phyloP scores from a whole-genome alignment of 2,113 vertebrate species.

The Origma solitaria region DNA sequence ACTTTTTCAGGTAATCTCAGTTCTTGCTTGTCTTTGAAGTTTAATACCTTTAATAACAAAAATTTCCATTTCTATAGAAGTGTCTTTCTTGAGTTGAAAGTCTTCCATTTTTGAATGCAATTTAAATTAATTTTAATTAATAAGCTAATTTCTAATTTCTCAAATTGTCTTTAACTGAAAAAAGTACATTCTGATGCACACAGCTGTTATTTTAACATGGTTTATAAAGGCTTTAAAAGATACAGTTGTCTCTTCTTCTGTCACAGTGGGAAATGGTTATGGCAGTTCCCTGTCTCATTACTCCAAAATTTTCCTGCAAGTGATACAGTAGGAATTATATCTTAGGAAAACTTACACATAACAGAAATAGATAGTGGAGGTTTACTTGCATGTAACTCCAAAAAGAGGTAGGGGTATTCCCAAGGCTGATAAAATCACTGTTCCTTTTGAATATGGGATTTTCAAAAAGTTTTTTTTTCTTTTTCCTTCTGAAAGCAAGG shows the following conservation, averaged over 20 bases:
- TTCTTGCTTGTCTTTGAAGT: conserved; percentile 2
- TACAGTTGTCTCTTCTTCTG: background rate
- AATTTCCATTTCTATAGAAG: background rate
- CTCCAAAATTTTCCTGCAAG: background rate
- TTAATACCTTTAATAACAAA: background rate
- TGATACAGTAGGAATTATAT: background rate
- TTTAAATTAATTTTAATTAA: conserved; percentile 1
- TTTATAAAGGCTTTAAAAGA: background rate
- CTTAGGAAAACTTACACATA: background rate
- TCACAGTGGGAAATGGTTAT: background rate
- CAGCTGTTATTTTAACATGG: background rate
- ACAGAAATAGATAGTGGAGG: background rate
- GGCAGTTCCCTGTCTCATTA: background rate
- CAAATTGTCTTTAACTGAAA: background rate
- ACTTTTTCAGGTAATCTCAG: conserved; percentile 17
- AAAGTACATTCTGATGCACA: background rate
- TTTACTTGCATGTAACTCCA: background rate
- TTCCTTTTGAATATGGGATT: background rate
- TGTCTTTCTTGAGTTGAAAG: background rate
- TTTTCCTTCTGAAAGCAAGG: background rate
- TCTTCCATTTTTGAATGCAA: background rate
- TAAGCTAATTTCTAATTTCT: background rate
- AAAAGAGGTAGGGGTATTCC: background rate
- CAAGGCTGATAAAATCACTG: background rate
- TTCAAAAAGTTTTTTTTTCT: background rate